Evolutionary conservation across 2,888 invertebrate species (phyloP), one percentile per base, ranked within the genome.

Genomic region (Netelia melanura): DNA sequence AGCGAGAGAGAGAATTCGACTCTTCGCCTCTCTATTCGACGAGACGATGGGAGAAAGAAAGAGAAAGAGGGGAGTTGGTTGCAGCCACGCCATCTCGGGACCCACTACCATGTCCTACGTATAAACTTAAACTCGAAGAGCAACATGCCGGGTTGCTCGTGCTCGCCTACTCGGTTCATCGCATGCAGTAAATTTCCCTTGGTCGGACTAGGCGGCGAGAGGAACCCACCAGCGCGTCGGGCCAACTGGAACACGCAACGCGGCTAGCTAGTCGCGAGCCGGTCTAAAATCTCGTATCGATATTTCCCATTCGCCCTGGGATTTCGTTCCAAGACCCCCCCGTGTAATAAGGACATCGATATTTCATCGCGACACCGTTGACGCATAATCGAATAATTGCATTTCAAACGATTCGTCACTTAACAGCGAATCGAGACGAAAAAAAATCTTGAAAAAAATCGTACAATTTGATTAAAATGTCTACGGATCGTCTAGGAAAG

Each of bases 131-230:
- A 25, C 70, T 62, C 48, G 48, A 64, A 44, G 30, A 78, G 62
- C 72, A 78, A 30, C 71, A 76, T 48, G 76, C 65, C 65, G 64
- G 67, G 72, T 30, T 67, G 62, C 72, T 84, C 68, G 77, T 61
- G 85, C 86, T 86, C 87, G 86, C 84, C 87, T 88, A 86, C 86
- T 86, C 86, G 89, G 88, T 89, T 90, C 90, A 91, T 91, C 88
- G 91, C 91, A 91, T 91, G 91, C 91, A 90, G 92, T 90, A 92
- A 92, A 92, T 91, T 92, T 91, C 90, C 90, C 87, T 89, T 88
- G 88, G 88, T 83, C 81, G 81, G 85, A 86, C 79, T 89, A 89
- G 87, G 89, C 83, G 88, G 87, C 87, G 64, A 52, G 52, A 62
- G 70, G 62, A 68, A 48, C 48, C 68, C 38, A 38, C 11, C 70